Evolutionary conservation across 2,888 invertebrate species (phyloP).

Genomic region (Melieria omissa): DNA sequence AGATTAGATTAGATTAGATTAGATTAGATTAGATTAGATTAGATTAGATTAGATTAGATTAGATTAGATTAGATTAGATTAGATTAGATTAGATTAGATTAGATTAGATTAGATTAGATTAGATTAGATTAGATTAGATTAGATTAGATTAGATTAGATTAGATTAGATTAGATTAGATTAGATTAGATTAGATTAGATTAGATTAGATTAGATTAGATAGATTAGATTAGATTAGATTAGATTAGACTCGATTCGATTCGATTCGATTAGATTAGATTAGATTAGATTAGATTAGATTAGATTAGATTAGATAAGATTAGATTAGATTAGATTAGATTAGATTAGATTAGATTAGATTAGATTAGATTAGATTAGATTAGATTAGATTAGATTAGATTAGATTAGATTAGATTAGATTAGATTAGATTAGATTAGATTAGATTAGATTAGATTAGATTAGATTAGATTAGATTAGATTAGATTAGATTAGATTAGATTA

Average conservation of each 20-base stretch:
- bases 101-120: no score
- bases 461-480: no score
- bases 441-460: no score
- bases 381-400: not conserved
- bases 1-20: no score
- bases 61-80: no score
- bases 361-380: not conserved
- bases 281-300: no score
- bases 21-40: no score
- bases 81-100: no score
- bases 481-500: no score
- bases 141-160: not conserved
- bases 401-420: no score
- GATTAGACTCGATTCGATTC: not conserved
- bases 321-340: not conserved
- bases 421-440: no score
- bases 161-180: not conserved
- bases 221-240: not conserved
- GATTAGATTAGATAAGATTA: not conserved
- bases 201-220: not conserved
- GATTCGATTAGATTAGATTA: not conserved
- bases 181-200: not conserved
- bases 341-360: not conserved
- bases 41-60: no score
- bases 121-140: constrained; percentile 1